A percentile compares a stretch with the other conserved stretches of the same genome.
phyloP scores from a whole-genome alignment of 2,113 vertebrate species.

The Brachyhypopomus occidentalis region DNA sequence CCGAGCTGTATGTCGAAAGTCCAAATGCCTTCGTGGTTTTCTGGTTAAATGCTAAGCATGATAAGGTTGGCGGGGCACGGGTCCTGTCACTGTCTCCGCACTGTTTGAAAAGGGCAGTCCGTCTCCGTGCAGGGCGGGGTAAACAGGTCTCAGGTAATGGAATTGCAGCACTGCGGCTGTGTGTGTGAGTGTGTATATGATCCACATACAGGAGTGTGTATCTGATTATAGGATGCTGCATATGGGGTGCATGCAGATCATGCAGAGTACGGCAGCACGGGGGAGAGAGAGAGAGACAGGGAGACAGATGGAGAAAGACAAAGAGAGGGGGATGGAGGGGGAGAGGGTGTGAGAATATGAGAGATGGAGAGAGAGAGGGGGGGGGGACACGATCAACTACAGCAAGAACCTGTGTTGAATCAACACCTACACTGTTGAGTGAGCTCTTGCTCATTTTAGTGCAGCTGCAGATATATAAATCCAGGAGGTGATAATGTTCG shows the following conservation, averaged over 20 bases:
- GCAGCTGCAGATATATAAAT: no score
- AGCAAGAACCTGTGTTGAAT: no score
- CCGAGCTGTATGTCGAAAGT: no score
- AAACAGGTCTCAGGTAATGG: slow-evolving; percentile 39
- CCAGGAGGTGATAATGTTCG: no score
- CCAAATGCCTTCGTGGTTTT: no score
- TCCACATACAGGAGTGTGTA: slow-evolving; percentile 23
- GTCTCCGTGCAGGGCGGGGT: slow-evolving; percentile 27
- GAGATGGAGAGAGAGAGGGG: not conserved
- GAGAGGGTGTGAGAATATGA: not conserved
- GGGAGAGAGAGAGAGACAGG: not conserved
- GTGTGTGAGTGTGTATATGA: not conserved
- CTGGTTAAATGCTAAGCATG: no score
- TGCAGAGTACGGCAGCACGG: not conserved
- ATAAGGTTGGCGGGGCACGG: no score
- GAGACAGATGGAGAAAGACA: not conserved
- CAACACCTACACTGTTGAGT: no score
- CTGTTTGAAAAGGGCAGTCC: not conserved
- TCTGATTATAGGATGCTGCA: slow-evolving; percentile 29
- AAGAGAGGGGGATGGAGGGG: not conserved
- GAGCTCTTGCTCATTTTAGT: no score
- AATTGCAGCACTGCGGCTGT: slow-evolving; percentile 29
- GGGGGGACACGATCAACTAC: slow-evolving; percentile 9
- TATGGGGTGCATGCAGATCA: slow-evolving; percentile 33
- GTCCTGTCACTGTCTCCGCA: no score